phyloP scores from a whole-genome alignment of 2,113 vertebrate genomes.

The Thymallus thymallus region DNA sequence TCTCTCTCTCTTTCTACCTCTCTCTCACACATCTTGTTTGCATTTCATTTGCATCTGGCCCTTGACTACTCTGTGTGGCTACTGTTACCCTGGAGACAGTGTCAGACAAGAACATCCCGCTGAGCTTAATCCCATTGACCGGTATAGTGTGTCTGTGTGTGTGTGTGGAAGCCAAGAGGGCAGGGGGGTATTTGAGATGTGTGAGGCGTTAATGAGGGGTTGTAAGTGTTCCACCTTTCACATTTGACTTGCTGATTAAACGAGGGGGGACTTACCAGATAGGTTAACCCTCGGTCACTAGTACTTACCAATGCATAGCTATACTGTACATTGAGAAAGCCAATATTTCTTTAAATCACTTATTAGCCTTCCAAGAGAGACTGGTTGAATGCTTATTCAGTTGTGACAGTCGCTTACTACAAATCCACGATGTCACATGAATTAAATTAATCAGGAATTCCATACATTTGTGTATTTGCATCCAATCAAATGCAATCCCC shows the following conservation, averaged over 20 bases:
- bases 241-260: not conserved
- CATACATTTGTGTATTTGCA: slow-evolving; percentile 5
- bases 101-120: slow-evolving; percentile 7
- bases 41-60: slow-evolving; percentile 24
- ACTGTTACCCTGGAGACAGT: slow-evolving; percentile 21
- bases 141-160: slow-evolving; percentile 19
- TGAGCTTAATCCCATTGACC: slow-evolving; percentile 6
- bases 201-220: not conserved
- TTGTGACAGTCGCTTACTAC: not conserved
- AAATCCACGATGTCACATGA: not conserved
- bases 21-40: not conserved
- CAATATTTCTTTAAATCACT: slow-evolving; percentile 2
- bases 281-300: not conserved
- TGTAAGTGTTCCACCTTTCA: not conserved
- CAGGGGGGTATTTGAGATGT: not conserved
- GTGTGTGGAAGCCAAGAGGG: slow-evolving; percentile 6
- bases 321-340: not conserved
- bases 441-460: not conserved
- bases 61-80: slow-evolving; percentile 20
- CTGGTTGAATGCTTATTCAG: not conserved
- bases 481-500: not conserved
- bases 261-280: not conserved
- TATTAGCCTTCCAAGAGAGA: not conserved
- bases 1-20: not conserved
- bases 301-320: not conserved